Evolutionary conservation across 2,888 invertebrate genomes (phyloP), one percentile per base, ranked within the genome.

Genomic region (Cosmia pyralina): DNA sequence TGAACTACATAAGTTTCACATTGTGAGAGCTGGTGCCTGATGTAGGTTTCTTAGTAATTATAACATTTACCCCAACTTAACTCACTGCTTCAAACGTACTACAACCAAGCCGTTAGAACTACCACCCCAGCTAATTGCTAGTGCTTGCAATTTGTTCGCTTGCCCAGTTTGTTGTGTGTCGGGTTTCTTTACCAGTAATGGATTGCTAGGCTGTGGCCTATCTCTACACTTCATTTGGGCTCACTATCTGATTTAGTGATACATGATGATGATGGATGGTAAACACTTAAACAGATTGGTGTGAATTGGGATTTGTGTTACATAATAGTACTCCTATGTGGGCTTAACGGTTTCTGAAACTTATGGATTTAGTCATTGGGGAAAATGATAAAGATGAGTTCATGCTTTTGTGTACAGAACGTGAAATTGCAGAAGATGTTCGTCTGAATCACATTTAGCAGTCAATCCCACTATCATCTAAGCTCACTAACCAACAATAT

Each of bases 131-230:
- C 87, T 90, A 90, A 90, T 89, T 90, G 88, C 87, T 76, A 83
- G 85, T 86, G 83, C 82, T 87, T 85, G 87, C 87, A 88, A 90
- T 90, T 90, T 88, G 91, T 89, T 85, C 84, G 85, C 77, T 70
- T 73, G 77, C 77, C 82, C 77, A 74, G 82, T 78, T 88, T 85
- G 77, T 80, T 83, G 76, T 79, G 75, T 81, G 79, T 80, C 75
- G 79, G 67, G 81, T 85, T 86, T 84, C 81, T 87, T 83, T 72
- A 71, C 82, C 62, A 44, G 69, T 81, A 85, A 84, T 84, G 75
- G 84, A 88, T 87, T 81, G 85, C 83, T 86, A 81, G 80, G 75
- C 72, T 76, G 66, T 64, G 58, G 75, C 72, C 77, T 86, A 85
- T 85, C 84, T 81, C 69, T 69, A 28, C 85, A 82, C 85, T 81